phyloP scores from a whole-genome alignment of 2,888 invertebrate genomes.

The Drosophila anomalata region DNA sequence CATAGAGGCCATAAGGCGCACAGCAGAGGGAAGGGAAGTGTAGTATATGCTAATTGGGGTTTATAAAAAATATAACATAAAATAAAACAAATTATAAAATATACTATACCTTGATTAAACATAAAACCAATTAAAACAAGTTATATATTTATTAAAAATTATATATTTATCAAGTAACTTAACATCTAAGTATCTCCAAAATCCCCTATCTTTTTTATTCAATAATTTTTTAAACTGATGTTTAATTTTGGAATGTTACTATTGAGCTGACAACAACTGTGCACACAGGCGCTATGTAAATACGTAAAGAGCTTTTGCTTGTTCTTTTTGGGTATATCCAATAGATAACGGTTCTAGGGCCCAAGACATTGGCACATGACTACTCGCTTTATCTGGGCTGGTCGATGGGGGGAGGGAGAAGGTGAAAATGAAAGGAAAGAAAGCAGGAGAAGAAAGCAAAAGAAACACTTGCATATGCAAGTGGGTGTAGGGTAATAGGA shows the following conservation, averaged over 20 bases:
- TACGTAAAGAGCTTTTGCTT: conserved; percentile 16
- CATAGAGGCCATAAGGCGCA: conserved; percentile 10
- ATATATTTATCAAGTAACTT: not conserved
- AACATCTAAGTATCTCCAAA: not conserved
- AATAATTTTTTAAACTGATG: not conserved
- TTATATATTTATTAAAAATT: not conserved
- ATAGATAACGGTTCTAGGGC: conserved; percentile 52
- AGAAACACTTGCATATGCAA: conserved; percentile 31
- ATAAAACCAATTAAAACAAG: not conserved
- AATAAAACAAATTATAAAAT: not conserved
- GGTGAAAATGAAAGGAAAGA: conserved; percentile 32
- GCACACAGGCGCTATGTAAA: conserved; percentile 15
- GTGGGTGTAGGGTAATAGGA: conserved; percentile 8
- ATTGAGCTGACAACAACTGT: conserved; percentile 5
- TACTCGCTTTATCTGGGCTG: conserved; percentile 50
- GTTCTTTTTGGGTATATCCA: conserved; percentile 36
- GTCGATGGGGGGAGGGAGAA: conserved; percentile 14
- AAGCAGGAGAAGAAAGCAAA: conserved; percentile 13
- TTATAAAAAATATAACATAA: not conserved
- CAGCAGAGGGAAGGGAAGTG: not conserved
- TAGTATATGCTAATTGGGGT: too few species aligned
- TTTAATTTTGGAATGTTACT: not conserved
- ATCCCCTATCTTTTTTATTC: not conserved
- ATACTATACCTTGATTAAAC: not conserved
- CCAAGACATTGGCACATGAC: conserved; percentile 59